Evolutionary conservation across 2,797 vertebrate species (phyloP), one percentile per base, ranked within the genome.

Genomic region (Tauraco hartlaubi): DNA sequence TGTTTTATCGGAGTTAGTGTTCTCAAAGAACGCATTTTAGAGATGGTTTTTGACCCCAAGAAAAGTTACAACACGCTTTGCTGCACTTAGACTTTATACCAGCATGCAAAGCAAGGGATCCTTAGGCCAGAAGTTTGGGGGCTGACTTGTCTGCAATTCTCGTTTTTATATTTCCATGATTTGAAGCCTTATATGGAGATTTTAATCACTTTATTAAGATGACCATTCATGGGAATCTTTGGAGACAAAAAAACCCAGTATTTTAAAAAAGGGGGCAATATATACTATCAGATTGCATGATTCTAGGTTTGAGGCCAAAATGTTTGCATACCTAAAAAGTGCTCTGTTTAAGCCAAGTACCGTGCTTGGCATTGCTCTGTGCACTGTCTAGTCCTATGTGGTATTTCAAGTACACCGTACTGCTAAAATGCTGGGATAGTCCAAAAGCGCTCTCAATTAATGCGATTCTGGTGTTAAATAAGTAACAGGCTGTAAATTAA

Each of bases 401-500:
- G 15, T 84, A 55, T 44, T 79, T 71, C 52, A 85, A 54, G 52
- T 86, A 23, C 55, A 41, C 26, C 6, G 9, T 72, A n/a, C 69
- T 15, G 22, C 52, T 76, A 2, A 75, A 90, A 43, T 64, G 46
- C 71, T 39, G 43, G 33, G 56, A n/a, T 63, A 84, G 85, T 84
- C 73, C 85, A 88, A 86, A 94, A 63, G 10, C 10, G 2, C 37
- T 72, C 85, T 90, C 83, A 84, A 73, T 94, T 95, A 95, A 72
- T 94, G 87, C 59, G 54, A 62, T 88, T 92, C 79, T 94, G 54
- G 76, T 94, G 90, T 95, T 96, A 96, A 96, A 88, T 94, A 95
- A 96, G 88, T 95, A 96, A 92, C 68, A 90, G 62, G 54, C 92
- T 92, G 93, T 94, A 95, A 96, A 92, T 94, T 86, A 92, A 86